These are phyloP conservation scores for Polyodon spathula DNA, from an alignment of 2,113 vertebrate genomes.

Conservation along the genomic window DNA sequence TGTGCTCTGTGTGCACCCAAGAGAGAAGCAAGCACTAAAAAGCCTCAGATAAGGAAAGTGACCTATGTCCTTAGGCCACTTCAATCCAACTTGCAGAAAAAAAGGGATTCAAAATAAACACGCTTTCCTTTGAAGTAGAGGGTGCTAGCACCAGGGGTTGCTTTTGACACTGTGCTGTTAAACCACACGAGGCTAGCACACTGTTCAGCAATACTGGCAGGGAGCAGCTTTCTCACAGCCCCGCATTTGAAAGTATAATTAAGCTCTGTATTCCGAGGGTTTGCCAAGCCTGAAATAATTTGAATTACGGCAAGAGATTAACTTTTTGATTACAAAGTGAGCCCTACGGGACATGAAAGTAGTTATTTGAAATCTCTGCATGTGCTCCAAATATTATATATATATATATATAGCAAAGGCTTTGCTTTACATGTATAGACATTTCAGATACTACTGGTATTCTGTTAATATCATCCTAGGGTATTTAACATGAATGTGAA, in stretches of 20 bases:
- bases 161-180: conserved; percentile 36
- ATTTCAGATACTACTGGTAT: too few species aligned
- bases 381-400: too few species aligned
- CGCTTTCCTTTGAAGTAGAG: conserved; percentile 35
- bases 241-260: conserved; percentile 10
- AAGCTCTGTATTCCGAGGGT: not conserved
- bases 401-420: too few species aligned
- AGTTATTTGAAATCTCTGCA: too few species aligned
- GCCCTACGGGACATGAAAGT: too few species aligned
- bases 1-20: too few species aligned
- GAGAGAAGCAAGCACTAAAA: too few species aligned
- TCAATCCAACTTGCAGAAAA: too few species aligned
- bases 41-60: not conserved
- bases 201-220: conserved; percentile 40
- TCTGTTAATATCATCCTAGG: too few species aligned
- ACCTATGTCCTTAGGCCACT: conserved; percentile 3
- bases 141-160: conserved; percentile 29
- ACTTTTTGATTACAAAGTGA: not conserved
- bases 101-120: conserved; percentile 5
- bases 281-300: not conserved
- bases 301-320: not conserved
- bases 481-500: too few species aligned
- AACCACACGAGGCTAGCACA: conserved; percentile 39
- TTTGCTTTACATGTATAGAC: too few species aligned
- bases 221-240: not conserved